Conservation (phyloP, 2,888 invertebrate genomes). For the Crioceris asparagi region DNA sequence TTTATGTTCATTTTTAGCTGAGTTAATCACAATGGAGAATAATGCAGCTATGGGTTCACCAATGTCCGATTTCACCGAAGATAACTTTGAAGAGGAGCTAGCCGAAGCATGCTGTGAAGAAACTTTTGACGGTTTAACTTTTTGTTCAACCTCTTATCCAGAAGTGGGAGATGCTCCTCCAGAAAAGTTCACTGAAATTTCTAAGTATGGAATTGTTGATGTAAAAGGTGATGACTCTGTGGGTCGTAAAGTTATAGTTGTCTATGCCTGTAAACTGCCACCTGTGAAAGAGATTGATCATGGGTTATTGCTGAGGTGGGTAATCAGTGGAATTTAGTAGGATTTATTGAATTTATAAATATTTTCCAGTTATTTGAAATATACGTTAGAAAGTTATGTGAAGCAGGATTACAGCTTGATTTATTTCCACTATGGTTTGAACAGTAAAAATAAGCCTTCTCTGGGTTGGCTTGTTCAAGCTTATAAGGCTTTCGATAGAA, state of each 20-base stretch:
- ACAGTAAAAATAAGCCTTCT: slow-evolving; percentile 92
- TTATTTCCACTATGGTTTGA: slow-evolving; percentile 95
- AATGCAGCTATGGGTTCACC: slow-evolving; percentile 49
- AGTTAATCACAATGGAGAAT: slow-evolving; percentile 35
- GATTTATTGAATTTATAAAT: slow-evolving; percentile 5
- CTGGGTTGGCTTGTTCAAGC: slow-evolving; percentile 94
- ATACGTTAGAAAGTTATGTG: slow-evolving; percentile 92
- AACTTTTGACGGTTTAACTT: slow-evolving; percentile 33
- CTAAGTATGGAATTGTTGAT: slow-evolving; percentile 67
- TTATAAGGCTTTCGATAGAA: slow-evolving; percentile 93
- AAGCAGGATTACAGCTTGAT: slow-evolving; percentile 97
- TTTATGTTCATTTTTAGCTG: slow-evolving; percentile 29
- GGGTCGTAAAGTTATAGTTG: slow-evolving; percentile 90
- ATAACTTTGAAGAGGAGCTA: slow-evolving; percentile 86
- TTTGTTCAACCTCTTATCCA: slow-evolving; percentile 34
- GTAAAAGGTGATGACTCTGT: slow-evolving; percentile 74
- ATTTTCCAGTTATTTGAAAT: slow-evolving; percentile 71
- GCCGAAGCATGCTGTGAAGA: slow-evolving; percentile 52
- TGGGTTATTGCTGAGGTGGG: slow-evolving; percentile 58
- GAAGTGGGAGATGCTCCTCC: slow-evolving; percentile 51
- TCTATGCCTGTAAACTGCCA: slow-evolving; percentile 80
- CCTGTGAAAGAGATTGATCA: slow-evolving; percentile 40
- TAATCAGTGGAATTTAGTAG: not conserved
- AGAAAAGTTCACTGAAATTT: slow-evolving; percentile 47
- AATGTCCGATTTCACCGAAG: slow-evolving; percentile 69